These are phyloP conservation scores for Peromyscus aztecus DNA, from an alignment of 2,797 vertebrate genomes.

Conservation along the genomic window DNA sequence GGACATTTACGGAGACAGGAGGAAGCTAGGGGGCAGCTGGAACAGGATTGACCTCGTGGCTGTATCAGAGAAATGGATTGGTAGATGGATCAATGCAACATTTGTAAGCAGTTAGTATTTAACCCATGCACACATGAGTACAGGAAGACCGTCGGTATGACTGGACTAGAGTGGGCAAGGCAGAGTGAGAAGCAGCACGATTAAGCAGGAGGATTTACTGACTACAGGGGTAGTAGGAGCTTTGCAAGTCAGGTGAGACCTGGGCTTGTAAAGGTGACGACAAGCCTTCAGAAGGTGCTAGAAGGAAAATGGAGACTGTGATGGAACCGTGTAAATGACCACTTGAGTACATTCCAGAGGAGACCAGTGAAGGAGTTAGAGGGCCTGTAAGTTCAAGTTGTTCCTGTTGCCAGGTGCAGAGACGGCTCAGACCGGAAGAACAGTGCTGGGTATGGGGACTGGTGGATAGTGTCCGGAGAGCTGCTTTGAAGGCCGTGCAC, in stretches of 20 bases:
- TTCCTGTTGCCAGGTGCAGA: not conserved
- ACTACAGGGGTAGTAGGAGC: not conserved
- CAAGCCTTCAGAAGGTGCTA: slow-evolving; percentile 27
- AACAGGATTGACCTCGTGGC: not conserved
- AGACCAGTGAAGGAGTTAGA: not conserved
- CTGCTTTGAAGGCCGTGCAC: not conserved
- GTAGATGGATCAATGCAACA: slow-evolving; percentile 16
- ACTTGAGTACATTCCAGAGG: not conserved
- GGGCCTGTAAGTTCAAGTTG: not conserved
- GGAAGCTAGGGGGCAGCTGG: slow-evolving; percentile 3
- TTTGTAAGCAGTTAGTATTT: slow-evolving; percentile 6
- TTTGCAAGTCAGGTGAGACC: not conserved
- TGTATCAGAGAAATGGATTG: slow-evolving; percentile 1
- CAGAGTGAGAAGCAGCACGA: not conserved
- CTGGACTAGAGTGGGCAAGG: not conserved
- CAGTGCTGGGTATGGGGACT: not conserved
- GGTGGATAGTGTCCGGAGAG: not conserved
- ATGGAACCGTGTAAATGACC: not conserved
- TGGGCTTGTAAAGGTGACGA: not conserved
- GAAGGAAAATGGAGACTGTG: not conserved
- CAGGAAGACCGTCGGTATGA: not conserved
- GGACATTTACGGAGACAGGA: not conserved
- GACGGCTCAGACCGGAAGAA: not conserved
- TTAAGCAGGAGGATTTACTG: not conserved
- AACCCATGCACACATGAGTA: not conserved